phyloP scores from a whole-genome alignment of 2,888 invertebrate genomes.

The Heliconius erato region DNA sequence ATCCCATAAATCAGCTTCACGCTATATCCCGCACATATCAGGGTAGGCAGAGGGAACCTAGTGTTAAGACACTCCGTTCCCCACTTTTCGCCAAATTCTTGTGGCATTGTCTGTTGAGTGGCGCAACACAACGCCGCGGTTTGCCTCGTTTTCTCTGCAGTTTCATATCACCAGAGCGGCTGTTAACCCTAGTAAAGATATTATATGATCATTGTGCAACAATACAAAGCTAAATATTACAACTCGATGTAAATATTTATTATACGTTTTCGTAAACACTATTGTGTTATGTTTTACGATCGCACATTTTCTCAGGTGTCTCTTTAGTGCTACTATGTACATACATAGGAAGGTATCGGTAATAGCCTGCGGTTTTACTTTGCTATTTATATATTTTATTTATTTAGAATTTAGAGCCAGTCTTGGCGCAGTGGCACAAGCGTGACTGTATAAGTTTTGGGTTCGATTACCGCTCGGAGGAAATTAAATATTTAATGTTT shows the following conservation, averaged over 20 bases:
- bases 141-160: no score
- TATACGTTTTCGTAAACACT: conserved; percentile 14
- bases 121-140: no score
- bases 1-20: background rate
- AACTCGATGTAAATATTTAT: conserved; percentile 14
- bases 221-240: conserved; percentile 3
- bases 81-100: no score
- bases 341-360: background rate
- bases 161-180: background rate
- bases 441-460: no score
- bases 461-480: no score
- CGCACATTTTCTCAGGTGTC: conserved; percentile 15
- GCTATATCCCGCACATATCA: no score
- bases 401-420: no score
- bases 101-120: no score
- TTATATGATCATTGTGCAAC: background rate
- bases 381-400: background rate
- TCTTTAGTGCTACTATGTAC: background rate
- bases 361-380: background rate
- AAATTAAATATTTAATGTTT: no score
- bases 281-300: conserved; percentile 24
- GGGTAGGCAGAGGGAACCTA: no score
- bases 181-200: background rate
- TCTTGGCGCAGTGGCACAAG: no score
- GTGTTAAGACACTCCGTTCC: no score